Percentiles rank a stretch among this genome's conserved stretches.
Conservation (phyloP, 2,113 vertebrate species). For the Elachura formosa region DNA sequence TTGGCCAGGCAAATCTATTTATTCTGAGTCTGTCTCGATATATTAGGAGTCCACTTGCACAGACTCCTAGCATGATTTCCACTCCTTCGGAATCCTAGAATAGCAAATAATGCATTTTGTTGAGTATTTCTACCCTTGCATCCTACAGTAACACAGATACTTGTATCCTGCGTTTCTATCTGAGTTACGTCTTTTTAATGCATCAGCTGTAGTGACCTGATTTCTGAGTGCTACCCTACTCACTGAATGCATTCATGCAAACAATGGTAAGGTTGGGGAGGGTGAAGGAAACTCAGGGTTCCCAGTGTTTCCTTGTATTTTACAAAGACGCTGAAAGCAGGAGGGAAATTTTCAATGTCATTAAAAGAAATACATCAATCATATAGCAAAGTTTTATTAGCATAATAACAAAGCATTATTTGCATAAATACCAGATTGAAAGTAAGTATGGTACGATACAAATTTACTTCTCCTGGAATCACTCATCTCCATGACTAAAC, state of each 20-base stretch:
- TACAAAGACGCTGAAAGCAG: neutral
- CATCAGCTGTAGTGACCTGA: slow-evolving; percentile 17
- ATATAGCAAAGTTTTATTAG: neutral
- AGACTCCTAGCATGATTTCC: slow-evolving; percentile 97
- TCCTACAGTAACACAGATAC: neutral
- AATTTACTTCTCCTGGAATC: neutral
- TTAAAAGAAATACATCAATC: neutral
- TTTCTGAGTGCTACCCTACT: neutral
- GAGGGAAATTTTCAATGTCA: neutral
- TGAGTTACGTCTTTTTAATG: neutral
- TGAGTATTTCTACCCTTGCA: neutral
- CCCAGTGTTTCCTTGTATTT: neutral
- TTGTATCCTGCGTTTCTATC: neutral
- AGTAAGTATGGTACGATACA: neutral
- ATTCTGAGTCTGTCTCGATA: slow-evolving; percentile 94
- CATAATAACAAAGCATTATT: neutral
- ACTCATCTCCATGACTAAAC: neutral
- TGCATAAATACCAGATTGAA: neutral
- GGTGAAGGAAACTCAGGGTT: neutral
- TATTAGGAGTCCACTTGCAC: slow-evolving; percentile 92
- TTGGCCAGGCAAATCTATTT: slow-evolving; percentile 97
- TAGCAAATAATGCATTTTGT: neutral
- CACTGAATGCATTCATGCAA: neutral
- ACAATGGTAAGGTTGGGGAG: neutral
- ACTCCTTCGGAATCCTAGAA: slow-evolving; percentile 94